phyloP scores from a whole-genome alignment of 2,113 vertebrate species.

The Laticauda colubrina region DNA sequence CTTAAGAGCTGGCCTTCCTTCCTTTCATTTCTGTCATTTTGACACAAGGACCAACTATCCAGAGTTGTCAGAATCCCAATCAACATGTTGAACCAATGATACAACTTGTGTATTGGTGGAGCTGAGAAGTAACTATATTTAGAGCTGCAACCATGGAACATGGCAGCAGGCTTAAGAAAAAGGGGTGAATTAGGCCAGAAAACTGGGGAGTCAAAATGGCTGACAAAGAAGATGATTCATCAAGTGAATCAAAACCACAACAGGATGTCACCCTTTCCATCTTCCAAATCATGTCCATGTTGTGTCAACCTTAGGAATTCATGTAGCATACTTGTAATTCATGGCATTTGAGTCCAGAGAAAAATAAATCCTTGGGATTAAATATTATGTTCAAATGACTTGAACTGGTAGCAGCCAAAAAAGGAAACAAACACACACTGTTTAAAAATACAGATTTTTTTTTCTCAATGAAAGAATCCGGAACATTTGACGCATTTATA shows the following conservation, averaged over 20 bases:
- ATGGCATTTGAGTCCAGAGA: background rate
- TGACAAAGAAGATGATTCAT: background rate
- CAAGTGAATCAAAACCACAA: background rate
- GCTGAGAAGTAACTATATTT: background rate
- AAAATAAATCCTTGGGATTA: conserved; percentile 32
- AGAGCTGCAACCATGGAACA: background rate
- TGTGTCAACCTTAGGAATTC: background rate
- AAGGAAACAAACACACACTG: conserved; percentile 49
- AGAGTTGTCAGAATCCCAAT: background rate
- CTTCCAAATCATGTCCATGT: background rate
- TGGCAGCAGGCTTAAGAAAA: background rate
- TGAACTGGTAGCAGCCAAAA: conserved; percentile 41
- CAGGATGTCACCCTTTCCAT: background rate
- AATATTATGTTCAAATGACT: conserved; percentile 34
- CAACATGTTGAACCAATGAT: background rate
- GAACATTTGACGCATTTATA: conserved; percentile 52
- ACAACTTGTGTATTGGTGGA: background rate
- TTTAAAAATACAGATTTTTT: conserved; percentile 28
- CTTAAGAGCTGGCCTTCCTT: background rate
- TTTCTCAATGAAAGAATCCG: conserved; percentile 40
- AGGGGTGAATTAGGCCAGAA: background rate
- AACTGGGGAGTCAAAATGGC: background rate
- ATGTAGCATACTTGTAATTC: conserved; percentile 43
- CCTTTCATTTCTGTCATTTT: too few species aligned
- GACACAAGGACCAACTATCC: background rate